Evolutionary conservation across 2,888 invertebrate species (phyloP), one percentile per base, ranked within the genome.

Genomic region (Emesis russula): DNA sequence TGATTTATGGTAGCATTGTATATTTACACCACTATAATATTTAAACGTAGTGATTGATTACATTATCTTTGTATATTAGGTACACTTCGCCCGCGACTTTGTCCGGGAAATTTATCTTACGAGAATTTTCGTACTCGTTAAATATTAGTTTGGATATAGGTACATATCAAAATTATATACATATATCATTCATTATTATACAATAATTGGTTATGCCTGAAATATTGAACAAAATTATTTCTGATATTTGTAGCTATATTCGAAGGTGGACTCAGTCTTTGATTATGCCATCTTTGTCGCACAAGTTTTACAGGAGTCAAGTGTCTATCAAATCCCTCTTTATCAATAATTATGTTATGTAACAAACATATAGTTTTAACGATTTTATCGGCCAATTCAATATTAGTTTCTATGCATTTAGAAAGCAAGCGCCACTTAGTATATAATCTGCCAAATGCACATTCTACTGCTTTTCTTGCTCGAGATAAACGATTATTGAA

Each of bases 401-500:
- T n/a, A 53, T 53, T n/a, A 3, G 53, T 53, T 53, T 15, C 53
- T 0, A 53, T 53, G 53, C n/a, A 5, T 53, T 53, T 53, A n/a
- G 63, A 63, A 2, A 63, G 11, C 25, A 63, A 63, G 2, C 63
- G 63, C 63, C 63, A 63, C 25, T 63, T 63, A 1, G 63, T 2
- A 11, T 63, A 63, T 25, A 63, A 25, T 63, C 63, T 63, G 11
- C 63, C 63, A 63, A 63, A 63, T 63, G 63, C 63, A 63, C 63
- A 63, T 63, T 63, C 9, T 11, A 63, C 63, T 63, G 63, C 36
- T 63, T 53, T 53, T 53, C 53, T 53, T 5, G 53, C 53, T 53
- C 53, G 53, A 0, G 53, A 53, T 5, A 53, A 53, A 2, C 53
- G 53, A 15, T 5, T 53, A n/a, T 53, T 53, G 2, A 53, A 53